Conservation (phyloP, 2,888 invertebrate species). For the Oasisia sp. region DNA sequence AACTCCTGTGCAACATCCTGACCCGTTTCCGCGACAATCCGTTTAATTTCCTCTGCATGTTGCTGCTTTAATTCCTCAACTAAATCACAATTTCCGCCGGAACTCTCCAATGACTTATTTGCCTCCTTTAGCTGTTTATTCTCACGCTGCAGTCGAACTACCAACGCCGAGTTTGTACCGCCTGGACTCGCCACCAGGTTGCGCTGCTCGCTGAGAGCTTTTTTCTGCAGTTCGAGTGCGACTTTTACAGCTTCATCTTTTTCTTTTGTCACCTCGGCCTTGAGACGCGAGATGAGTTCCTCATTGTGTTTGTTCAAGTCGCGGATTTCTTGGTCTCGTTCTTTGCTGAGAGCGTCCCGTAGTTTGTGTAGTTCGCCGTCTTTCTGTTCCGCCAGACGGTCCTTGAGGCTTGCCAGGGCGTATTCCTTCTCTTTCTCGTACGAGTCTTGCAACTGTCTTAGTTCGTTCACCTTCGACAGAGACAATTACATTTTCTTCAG, state of each 20-base stretch:
- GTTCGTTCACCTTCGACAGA: slow-evolving; percentile 41
- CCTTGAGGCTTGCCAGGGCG: slow-evolving; percentile 45
- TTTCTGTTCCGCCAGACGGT: slow-evolving; percentile 47
- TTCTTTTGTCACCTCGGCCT: slow-evolving; percentile 44
- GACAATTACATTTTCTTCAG: not conserved
- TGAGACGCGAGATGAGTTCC: slow-evolving; percentile 51
- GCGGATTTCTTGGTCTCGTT: slow-evolving; percentile 56
- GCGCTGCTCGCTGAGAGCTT: slow-evolving; percentile 31
- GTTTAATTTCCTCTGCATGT: not conserved
- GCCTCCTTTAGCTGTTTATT: slow-evolving; percentile 46
- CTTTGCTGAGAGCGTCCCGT: slow-evolving; percentile 50
- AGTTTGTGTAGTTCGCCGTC: slow-evolving; percentile 49
- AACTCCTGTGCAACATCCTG: not conserved
- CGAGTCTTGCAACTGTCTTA: slow-evolving; percentile 48
- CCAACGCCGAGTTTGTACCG: slow-evolving; percentile 30
- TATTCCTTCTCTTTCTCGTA: slow-evolving; percentile 51
- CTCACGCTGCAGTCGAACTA: slow-evolving; percentile 46
- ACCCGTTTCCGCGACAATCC: not conserved
- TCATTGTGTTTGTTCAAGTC: slow-evolving; percentile 57
- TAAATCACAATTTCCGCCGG: not conserved
- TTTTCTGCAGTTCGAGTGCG: slow-evolving; percentile 50
- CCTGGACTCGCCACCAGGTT: not conserved
- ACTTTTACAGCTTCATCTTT: slow-evolving; percentile 50
- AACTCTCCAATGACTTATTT: slow-evolving; percentile 41
- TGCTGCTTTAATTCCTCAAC: not conserved